These are phyloP conservation scores for Porites rus DNA, from an alignment of 92 coral and sea anemone species.

Conservation along the genomic window DNA sequence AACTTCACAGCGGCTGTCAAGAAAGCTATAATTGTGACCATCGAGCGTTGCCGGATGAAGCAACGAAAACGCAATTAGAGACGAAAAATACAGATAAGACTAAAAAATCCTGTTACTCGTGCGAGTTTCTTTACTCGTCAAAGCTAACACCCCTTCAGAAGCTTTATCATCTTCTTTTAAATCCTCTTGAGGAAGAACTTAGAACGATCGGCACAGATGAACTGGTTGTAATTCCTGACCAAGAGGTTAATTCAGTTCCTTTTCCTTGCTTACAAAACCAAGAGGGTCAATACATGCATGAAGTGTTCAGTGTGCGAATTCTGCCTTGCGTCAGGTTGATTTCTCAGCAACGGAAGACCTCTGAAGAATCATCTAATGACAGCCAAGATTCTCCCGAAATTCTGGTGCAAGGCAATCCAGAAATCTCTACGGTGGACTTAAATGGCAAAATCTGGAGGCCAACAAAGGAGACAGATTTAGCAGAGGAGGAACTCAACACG, in stretches of 20 bases:
- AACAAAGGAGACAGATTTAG: slow-evolving; percentile 59
- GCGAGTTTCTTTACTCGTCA: slow-evolving; percentile 28
- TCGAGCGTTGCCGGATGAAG: slow-evolving; percentile 70
- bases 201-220: slow-evolving; percentile 22
- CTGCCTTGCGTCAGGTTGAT: slow-evolving; percentile 77
- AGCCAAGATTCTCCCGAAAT: slow-evolving; percentile 23
- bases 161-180: slow-evolving; percentile 62
- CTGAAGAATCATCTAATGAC: background rate
- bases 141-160: slow-evolving; percentile 67
- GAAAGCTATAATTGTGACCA: slow-evolving; percentile 76
- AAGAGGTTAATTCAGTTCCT: slow-evolving; percentile 68
- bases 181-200: slow-evolving; percentile 70
- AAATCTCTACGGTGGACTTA: slow-evolving; percentile 65
- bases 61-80: background rate
- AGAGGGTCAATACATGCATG: slow-evolving; percentile 57
- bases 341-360: slow-evolving; percentile 23
- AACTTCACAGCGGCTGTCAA: slow-evolving; percentile 54
- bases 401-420: slow-evolving; percentile 81
- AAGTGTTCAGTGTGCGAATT: slow-evolving; percentile 57
- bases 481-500: slow-evolving; percentile 80
- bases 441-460: slow-evolving; percentile 74
- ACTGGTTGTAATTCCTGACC: slow-evolving; percentile 70
- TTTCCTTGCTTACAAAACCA: slow-evolving; percentile 69
- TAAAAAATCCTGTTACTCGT: slow-evolving; percentile 21
- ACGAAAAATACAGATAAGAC: slow-evolving; percentile 11